Percentiles rank a stretch among this genome's conserved stretches.
phyloP scores from a whole-genome alignment of 2,888 invertebrate genomes.

The Plemyria rubiginata region DNA sequence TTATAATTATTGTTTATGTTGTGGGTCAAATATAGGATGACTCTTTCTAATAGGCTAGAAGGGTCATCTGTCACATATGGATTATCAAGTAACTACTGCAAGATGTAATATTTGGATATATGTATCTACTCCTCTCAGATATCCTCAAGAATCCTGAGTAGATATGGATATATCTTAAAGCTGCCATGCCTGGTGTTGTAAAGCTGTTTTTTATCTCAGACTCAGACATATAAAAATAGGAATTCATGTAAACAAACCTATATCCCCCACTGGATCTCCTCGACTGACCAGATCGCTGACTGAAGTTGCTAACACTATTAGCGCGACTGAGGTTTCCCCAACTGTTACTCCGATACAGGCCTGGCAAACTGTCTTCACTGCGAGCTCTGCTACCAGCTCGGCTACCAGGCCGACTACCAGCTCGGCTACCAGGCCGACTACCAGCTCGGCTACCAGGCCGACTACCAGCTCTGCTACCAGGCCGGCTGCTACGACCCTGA shows the following conservation, averaged over 20 bases:
- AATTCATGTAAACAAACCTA: constrained; percentile 6
- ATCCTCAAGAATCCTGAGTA: too few relatives aligned
- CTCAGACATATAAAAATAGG: too few relatives aligned
- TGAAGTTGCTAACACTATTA: constrained; percentile 49
- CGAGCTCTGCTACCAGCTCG: constrained; percentile 38
- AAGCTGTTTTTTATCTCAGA: too few relatives aligned
- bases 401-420: constrained; percentile 26
- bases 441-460: constrained; percentile 29
- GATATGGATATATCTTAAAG: too few relatives aligned
- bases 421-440: constrained; percentile 21
- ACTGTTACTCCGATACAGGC: constrained; percentile 60
- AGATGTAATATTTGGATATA: too few relatives aligned
- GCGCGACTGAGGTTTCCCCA: constrained; percentile 54
- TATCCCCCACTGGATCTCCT: constrained; percentile 13
- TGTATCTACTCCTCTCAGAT: too few relatives aligned
- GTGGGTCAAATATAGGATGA: too few relatives aligned
- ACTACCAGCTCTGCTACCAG: constrained; percentile 30
- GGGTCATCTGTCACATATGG: too few relatives aligned
- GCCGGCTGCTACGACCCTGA: constrained; percentile 15
- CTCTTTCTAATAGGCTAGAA: too few relatives aligned
- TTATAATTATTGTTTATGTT: too few relatives aligned
- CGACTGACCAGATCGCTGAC: constrained; percentile 25
- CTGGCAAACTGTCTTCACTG: constrained; percentile 61
- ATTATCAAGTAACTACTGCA: too few relatives aligned
- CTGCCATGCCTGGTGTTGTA: too few relatives aligned